Evolutionary conservation across 2,113 vertebrate species (phyloP), one percentile per base, ranked within the genome.

Genomic region (Myiozetetes cayanensis): DNA sequence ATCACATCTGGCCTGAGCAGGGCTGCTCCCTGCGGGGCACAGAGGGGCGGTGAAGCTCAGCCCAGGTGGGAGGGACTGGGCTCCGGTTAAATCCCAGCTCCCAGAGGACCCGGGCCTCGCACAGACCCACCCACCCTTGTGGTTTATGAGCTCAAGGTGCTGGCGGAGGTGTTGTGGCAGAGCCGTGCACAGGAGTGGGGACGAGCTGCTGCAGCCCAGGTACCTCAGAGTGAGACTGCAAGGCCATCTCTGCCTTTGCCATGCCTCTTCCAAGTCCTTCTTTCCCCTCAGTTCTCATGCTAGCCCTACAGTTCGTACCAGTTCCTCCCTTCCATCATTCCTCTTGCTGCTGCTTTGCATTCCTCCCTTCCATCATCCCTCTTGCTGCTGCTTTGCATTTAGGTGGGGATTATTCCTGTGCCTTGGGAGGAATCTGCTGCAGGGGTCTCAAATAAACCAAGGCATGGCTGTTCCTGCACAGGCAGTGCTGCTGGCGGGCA

Each of bases 61-160:
- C 96, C 96, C 94, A 91, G 91, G 93, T 97, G 94, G 96, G 96
- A 94, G 95, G 95, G 93, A 96, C 93, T 16, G 91, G 17, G 77
- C 62, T 95, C 58, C 77, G 1, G 4, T 95, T 96, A 97, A 96
- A 97, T 66, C 70, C 47, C 4, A 10, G 77, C 91, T 87, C 84
- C 68, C 76, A 0, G 59, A 44, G 93, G 62, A 20, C 7, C 0
- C 24, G 21, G 1, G 58, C 91, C 86, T 44, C 22, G 46, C 65
- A 8, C 68, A 6, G 86, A 67, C 68, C 76, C 90, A 68, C 93
- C 91, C 91, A 68, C 93, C 91, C 91, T 9, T 8, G 80, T 19
- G 87, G 52, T 93, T 68, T 22, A 41, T 4, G 63, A 87, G 89
- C 82, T 65, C 84, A 47, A 30, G 92, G 93, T 80, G 77, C 62